Conservation (phyloP, 2,888 invertebrate species). For the Cybosia mesomella region DNA sequence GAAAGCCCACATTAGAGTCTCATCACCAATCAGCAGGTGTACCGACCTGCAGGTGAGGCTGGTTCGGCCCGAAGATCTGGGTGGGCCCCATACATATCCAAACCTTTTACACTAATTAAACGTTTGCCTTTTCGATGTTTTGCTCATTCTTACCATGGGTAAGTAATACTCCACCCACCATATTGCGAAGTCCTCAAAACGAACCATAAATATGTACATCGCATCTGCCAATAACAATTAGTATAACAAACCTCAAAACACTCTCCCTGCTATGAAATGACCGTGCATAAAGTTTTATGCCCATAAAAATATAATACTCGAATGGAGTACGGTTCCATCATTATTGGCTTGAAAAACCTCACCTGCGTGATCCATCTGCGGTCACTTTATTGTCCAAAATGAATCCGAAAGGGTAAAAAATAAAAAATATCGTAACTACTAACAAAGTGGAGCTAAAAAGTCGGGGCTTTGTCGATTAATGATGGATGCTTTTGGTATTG, state of each 20-base stretch:
- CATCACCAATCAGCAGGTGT: no score
- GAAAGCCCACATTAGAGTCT: no score
- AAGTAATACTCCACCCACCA: not conserved
- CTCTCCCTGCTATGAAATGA: constrained; percentile 52
- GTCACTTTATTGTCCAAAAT: constrained; percentile 74
- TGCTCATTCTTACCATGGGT: no score
- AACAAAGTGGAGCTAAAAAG: constrained; percentile 49
- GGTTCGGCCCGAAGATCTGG: no score
- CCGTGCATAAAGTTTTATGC: constrained; percentile 45
- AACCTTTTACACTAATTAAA: not conserved
- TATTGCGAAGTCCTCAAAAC: not conserved
- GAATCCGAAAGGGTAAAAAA: constrained; percentile 62
- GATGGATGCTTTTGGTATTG: constrained; percentile 27
- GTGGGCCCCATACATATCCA: not conserved
- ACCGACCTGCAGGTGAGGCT: no score
- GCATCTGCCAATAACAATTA: constrained; percentile 51
- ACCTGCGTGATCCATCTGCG: constrained; percentile 80
- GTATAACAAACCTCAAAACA: constrained; percentile 56
- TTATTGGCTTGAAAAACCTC: constrained; percentile 51
- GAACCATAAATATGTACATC: constrained; percentile 18
- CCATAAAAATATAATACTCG: constrained; percentile 51
- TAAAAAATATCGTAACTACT: constrained; percentile 57
- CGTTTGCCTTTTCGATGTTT: no score
- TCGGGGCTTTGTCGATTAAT: constrained; percentile 30
- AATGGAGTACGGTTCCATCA: constrained; percentile 41